Evolutionary conservation across 2,113 vertebrate species (phyloP).

Genomic region (Peromyscus californicus): DNA sequence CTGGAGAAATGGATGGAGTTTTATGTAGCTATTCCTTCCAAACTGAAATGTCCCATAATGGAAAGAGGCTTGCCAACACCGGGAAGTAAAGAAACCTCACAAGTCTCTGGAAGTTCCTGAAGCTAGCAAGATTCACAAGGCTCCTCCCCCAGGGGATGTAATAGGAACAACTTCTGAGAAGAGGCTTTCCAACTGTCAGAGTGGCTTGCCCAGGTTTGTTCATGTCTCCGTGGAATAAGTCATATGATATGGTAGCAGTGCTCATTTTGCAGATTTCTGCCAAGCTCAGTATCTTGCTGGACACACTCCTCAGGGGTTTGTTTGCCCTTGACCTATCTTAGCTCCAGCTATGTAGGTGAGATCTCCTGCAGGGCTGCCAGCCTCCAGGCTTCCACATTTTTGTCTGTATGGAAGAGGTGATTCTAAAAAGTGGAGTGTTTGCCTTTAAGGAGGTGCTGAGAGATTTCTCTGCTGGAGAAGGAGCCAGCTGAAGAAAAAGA

Average conservation of each 20-base stretch:
- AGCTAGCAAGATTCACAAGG: not conserved
- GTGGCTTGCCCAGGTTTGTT: not conserved
- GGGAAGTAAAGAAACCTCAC: not conserved
- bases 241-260: not conserved
- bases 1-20: not conserved
- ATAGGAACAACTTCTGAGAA: not conserved
- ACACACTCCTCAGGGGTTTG: rapidly evolving
- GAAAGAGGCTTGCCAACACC: not conserved
- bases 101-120: not conserved
- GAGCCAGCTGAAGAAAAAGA: not conserved
- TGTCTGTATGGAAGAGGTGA: not conserved
- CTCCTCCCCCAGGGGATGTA: not conserved
- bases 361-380: not conserved
- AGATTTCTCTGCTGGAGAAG: not conserved
- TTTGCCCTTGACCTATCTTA: not conserved
- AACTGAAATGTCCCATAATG: not conserved
- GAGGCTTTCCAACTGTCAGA: not conserved
- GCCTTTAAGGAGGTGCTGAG: not conserved
- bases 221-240: not conserved
- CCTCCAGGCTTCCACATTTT: no score
- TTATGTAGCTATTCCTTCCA: not conserved
- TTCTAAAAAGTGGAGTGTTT: not conserved
- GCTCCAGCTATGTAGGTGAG: not conserved
- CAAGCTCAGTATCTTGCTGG: not conserved
- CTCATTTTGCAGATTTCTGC: not conserved